Conservation (phyloP, 2,797 vertebrate species). For the Lepidocolaptes lacrymiger region DNA sequence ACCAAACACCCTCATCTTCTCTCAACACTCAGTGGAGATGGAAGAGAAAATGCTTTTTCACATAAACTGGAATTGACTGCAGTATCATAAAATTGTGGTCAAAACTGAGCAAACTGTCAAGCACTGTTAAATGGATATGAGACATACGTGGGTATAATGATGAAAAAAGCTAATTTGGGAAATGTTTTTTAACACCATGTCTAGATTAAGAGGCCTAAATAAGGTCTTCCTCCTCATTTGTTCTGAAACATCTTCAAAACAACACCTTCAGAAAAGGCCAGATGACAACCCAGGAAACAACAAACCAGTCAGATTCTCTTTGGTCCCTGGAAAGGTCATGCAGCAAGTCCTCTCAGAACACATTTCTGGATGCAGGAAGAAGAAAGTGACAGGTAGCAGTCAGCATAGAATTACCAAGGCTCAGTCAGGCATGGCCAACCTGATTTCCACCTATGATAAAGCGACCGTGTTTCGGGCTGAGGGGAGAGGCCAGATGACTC, state of each 20-base stretch:
- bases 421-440: neutral
- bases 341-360: rapidly evolving
- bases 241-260: neutral
- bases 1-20: neutral
- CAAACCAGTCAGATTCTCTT: neutral
- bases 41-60: neutral
- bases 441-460: neutral
- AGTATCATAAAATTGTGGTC: neutral
- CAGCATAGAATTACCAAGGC: neutral
- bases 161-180: neutral
- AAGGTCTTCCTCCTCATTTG: neutral
- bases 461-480: neutral
- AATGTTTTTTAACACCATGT: neutral
- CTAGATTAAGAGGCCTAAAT: neutral
- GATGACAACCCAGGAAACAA: neutral
- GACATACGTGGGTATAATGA: neutral
- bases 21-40: neutral
- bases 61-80: neutral
- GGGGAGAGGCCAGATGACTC: neutral
- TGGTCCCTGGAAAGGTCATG: neutral
- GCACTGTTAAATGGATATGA: neutral
- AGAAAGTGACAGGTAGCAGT: neutral
- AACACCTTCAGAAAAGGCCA: neutral
- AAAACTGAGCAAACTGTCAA: neutral
- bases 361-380: neutral